phyloP scores from a whole-genome alignment of 2,797 vertebrate genomes.

The Peromyscus melanophrys region DNA sequence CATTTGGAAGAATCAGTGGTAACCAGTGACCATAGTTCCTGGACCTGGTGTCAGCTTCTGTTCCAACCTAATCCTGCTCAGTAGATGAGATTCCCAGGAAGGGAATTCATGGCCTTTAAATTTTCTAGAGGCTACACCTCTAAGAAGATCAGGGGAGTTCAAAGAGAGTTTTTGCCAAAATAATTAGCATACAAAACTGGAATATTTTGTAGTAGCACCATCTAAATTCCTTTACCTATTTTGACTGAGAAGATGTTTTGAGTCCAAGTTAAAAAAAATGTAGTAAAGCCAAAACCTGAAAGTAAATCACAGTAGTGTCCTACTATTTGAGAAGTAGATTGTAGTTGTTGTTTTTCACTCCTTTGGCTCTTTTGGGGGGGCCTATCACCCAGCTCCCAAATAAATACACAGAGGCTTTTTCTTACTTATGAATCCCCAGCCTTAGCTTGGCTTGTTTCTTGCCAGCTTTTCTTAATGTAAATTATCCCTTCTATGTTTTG shows the following conservation, averaged over 20 bases:
- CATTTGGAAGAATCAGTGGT: background rate
- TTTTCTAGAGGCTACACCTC: background rate
- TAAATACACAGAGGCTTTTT: too few species aligned
- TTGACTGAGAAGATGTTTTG: constrained; percentile 22
- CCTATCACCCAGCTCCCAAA: too few species aligned
- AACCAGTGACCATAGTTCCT: background rate
- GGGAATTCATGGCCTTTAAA: background rate
- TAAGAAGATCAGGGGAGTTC: background rate
- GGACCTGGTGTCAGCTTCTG: background rate
- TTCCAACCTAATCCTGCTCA: background rate
- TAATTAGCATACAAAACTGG: background rate
- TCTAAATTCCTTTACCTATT: background rate
- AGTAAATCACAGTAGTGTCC: background rate
- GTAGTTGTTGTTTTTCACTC: too few species aligned
- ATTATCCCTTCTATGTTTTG: too few species aligned
- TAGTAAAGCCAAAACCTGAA: constrained; percentile 7
- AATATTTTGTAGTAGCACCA: background rate
- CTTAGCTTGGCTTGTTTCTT: too few species aligned
- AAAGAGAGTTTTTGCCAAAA: background rate
- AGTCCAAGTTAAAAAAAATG: constrained; percentile 1
- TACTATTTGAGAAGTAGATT: background rate
- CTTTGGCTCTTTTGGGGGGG: too few species aligned
- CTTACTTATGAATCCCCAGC: too few species aligned
- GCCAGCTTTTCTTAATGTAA: too few species aligned
- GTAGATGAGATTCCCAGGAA: background rate